Evolutionary conservation across 2,113 vertebrate genomes (phyloP), one percentile per base, ranked within the genome.

Genomic region (Heloderma charlesbogerti): DNA sequence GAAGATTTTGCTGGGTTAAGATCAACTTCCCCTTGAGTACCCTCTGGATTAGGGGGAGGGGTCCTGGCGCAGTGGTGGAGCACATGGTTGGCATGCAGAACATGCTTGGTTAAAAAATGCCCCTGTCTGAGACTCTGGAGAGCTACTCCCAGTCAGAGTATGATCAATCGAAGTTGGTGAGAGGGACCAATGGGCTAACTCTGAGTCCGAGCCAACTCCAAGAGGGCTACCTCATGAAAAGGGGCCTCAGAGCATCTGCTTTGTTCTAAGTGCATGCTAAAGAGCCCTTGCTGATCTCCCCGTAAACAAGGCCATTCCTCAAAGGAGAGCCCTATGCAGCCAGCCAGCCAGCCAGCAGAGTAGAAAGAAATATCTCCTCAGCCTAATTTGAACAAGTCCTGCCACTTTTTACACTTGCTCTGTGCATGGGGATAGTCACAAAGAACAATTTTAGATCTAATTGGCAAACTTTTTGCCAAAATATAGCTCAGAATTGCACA

Each of bases 351-450:
- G 48, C 72, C 9, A 57, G 48, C n/a, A 18, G 72, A n/a, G 75
- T 16, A 3, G n/a, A 74, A 87, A 63, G 60, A 27, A 29, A 77
- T n/a, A 75, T 20, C 34, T 75, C 40, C 86, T 43, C 54, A 29
- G 72, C n/a, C 40, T 87, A 87, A 87, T 87, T 75, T 77, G 86
- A 87, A 87, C 86, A 87, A 87, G 77, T 75, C 15, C 22, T 27
- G 71, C 15, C 9, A 15, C 29, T 54, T 71, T 54, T 72, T 57
- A 31, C 86, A 57, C 51, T 87, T 57, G n/a, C 72, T 60, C 16
- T 29, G 27, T 31, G 48, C 48, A 51, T 40, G 29, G 78, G n/a
- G 16, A 37, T 40, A 34, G 48, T 75, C 16, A 69, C 25, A 75
- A 75, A 71, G 60, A 40, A 75, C 34, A 60, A 34, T 45, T 82